Percentiles rank a stretch among this genome's conserved stretches.
These are phyloP conservation scores for Siniperca chuatsi DNA, from an alignment of 2,113 vertebrate genomes.

Conservation along the genomic window DNA sequence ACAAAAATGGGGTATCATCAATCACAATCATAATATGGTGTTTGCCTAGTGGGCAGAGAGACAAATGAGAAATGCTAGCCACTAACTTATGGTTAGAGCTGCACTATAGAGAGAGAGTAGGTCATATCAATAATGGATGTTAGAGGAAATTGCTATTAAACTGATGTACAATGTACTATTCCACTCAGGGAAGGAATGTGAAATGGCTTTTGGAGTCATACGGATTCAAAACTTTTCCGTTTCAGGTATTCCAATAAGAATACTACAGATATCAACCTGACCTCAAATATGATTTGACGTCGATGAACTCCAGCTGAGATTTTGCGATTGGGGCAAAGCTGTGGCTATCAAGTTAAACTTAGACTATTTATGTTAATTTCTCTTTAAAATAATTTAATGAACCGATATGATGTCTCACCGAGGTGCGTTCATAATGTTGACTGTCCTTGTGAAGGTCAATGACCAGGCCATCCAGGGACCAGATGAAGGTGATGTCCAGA, in stretches of 20 bases:
- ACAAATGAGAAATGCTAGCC: slow-evolving; percentile 65
- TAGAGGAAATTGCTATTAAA: slow-evolving; percentile 60
- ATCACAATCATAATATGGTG: slow-evolving; percentile 67
- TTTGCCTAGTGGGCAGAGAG: slow-evolving; percentile 54
- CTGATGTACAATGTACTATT: slow-evolving; percentile 49
- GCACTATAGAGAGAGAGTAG: slow-evolving; percentile 23
- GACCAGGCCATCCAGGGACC: slow-evolving; percentile 91
- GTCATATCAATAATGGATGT: slow-evolving; percentile 68
- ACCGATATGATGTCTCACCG: slow-evolving; percentile 83
- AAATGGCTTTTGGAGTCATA: slow-evolving; percentile 50
- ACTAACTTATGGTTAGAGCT: slow-evolving; percentile 53
- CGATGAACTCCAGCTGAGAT: neutral
- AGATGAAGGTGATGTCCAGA: slow-evolving; percentile 95
- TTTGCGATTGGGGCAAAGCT: neutral
- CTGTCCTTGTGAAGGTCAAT: slow-evolving; percentile 92
- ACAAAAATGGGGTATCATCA: slow-evolving; percentile 63
- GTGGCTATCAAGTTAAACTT: neutral
- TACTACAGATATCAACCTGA: slow-evolving; percentile 32
- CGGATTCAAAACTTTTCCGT: slow-evolving; percentile 53
- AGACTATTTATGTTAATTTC: neutral
- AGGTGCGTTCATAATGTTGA: slow-evolving; percentile 88
- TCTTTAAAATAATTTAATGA: neutral
- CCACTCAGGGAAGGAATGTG: slow-evolving; percentile 25
- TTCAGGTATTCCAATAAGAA: slow-evolving; percentile 56
- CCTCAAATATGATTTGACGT: slow-evolving; percentile 38